These are phyloP conservation scores for Coluber constrictor DNA, from an alignment of 2,797 vertebrate genomes.

Conservation along the genomic window DNA sequence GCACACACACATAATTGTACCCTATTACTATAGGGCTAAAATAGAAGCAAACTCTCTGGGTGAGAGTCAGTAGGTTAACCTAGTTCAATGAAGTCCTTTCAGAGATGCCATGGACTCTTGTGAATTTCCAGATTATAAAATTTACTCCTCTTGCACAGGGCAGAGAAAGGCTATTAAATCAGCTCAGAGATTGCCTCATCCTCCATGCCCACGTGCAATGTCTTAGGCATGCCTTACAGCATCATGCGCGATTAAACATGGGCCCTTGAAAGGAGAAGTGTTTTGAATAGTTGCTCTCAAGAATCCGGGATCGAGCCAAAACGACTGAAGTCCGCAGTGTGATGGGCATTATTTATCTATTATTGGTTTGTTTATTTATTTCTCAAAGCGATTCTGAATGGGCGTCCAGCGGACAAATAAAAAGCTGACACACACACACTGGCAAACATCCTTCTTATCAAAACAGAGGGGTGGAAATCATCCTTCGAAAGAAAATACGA, in stretches of 20 bases:
- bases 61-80: too few species aligned
- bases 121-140: neutral
- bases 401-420: neutral
- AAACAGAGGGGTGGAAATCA: neutral
- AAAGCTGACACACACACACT: neutral
- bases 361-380: neutral
- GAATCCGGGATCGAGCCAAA: neutral
- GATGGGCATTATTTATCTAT: neutral
- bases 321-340: neutral
- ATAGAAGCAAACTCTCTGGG: too few species aligned
- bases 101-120: neutral
- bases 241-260: neutral
- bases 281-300: neutral
- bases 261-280: neutral
- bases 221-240: neutral
- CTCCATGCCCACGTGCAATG: neutral
- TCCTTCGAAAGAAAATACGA: neutral
- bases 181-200: neutral
- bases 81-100: neutral
- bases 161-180: neutral
- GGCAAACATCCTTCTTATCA: neutral
- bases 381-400: neutral
- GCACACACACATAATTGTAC: too few species aligned
- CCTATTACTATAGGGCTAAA: too few species aligned
- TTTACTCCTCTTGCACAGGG: neutral